A percentile compares a stretch with the other conserved stretches of the same genome.
These are phyloP conservation scores for Gambusia affinis DNA, from an alignment of 2,113 vertebrate species.

Conservation along the genomic window DNA sequence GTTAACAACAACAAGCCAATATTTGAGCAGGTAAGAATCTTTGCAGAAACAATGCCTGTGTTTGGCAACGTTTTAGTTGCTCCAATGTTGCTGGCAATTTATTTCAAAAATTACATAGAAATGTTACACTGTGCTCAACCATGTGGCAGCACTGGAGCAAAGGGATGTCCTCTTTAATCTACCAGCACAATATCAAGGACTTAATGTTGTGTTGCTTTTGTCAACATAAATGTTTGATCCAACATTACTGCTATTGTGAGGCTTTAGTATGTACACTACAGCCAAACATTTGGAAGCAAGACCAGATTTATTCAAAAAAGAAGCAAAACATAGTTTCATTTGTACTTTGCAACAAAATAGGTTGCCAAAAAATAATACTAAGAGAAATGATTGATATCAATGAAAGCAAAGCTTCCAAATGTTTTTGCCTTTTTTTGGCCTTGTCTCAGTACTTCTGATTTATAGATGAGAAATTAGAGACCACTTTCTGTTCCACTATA, in stretches of 20 bases:
- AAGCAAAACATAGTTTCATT: background rate
- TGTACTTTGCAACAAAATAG: background rate
- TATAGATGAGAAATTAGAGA: background rate
- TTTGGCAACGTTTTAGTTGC: background rate
- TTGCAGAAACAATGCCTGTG: background rate
- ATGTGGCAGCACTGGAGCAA: background rate
- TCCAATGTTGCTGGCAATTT: background rate
- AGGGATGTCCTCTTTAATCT: background rate
- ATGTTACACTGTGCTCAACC: background rate
- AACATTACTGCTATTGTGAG: background rate
- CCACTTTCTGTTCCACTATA: background rate
- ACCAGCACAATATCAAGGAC: background rate
- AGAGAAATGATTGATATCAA: background rate
- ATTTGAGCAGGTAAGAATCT: slow-evolving; percentile 84
- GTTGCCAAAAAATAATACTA: background rate
- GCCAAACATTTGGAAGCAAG: background rate
- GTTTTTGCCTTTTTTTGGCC: background rate
- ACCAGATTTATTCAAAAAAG: background rate
- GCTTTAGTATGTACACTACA: background rate
- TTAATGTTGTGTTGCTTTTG: background rate
- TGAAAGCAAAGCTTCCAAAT: background rate
- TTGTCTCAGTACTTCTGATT: background rate
- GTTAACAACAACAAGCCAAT: slow-evolving; percentile 92
- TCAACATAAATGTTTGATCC: background rate
- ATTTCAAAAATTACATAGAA: background rate